Evolutionary conservation across 1,140 invertebrate species (phyloP), one percentile per base, ranked within the genome.

Genomic region (Centruroides vittatus): DNA sequence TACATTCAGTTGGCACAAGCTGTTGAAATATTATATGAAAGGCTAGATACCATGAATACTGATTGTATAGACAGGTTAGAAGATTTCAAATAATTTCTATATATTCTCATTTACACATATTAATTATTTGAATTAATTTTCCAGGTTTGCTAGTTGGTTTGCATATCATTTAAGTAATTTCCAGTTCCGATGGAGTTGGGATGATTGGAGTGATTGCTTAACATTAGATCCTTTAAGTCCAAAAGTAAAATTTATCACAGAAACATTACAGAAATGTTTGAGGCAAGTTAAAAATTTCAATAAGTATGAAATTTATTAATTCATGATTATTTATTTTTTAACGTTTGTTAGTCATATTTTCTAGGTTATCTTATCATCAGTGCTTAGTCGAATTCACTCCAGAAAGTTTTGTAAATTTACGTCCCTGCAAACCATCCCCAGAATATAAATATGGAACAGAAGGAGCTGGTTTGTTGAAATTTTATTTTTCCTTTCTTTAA

Each of bases 131-230:
- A 23, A 23, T 23, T 41, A 41, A 41, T 6, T 53, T 34, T 8
- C 4, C 60, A 83, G 84, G 67, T 96, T 99, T 75, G 88, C 91
- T 3, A 87, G 84, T 71, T 99, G 96, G 96, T 99, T 99, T 78
- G 84, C 91, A 0, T 99, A 98, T 72, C 96, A 99, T 78, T 80
- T 99, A 73, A 98, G 94, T 72, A 99, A 99, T 76, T 99, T 99
- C 71, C 93, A 98, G 75, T 98, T 96, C 70, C 84, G 92, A 57
- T 99, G 96, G 95, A 93, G 88, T 3, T 99, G 97, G 97, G 89
- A 93, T 67, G 91, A 94, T 69, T 95, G 92, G 90, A 86, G 87
- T 69, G 82, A 81, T 52, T 89, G 86, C 69, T 75, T 91, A 35
- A 81, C 85, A 67, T 75, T 91, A n/a, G 92, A 97, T 73, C 70